Conservation (phyloP, 1,140 invertebrate species). For the Hirudo medicinalis region DNA sequence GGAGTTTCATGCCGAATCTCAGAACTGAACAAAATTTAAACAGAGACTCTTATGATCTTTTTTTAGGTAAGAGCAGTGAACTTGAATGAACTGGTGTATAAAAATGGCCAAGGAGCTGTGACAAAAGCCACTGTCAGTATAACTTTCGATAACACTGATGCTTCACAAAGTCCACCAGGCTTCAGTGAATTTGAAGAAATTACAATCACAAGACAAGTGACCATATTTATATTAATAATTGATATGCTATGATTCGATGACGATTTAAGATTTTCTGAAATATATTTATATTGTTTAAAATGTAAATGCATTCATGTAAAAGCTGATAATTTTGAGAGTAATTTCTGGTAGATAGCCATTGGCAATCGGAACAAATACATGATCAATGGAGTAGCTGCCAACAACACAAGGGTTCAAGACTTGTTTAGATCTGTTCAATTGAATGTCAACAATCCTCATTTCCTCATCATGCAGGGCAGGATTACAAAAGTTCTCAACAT, state of each 20-base stretch:
- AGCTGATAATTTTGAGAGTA: constrained; percentile 8
- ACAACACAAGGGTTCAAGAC: constrained; percentile 76
- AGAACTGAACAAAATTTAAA: neutral
- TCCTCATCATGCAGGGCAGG: constrained; percentile 98
- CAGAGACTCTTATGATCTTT: constrained; percentile 16
- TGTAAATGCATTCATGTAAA: too few species aligned
- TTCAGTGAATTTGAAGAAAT: constrained; percentile 88
- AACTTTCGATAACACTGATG: constrained; percentile 82
- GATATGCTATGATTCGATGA: neutral
- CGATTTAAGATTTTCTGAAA: neutral
- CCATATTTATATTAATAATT: neutral
- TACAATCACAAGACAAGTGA: constrained; percentile 73
- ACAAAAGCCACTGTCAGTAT: constrained; percentile 91
- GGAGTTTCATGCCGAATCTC: constrained; percentile 15
- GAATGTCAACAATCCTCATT: constrained; percentile 98
- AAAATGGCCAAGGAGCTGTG: constrained; percentile 88
- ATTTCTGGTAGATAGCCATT: constrained; percentile 45
- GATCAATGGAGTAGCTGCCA: constrained; percentile 83
- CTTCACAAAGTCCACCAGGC: constrained; percentile 68
- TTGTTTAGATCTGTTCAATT: constrained; percentile 90
- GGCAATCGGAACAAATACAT: constrained; percentile 71
- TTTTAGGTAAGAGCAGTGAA: constrained; percentile 72
- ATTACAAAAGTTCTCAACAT: constrained; percentile 99
- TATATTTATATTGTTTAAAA: neutral
- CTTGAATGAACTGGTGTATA: constrained; percentile 89